These are phyloP conservation scores for Heliconius himera DNA, from an alignment of 1,140 invertebrate genomes.

Conservation along the genomic window DNA sequence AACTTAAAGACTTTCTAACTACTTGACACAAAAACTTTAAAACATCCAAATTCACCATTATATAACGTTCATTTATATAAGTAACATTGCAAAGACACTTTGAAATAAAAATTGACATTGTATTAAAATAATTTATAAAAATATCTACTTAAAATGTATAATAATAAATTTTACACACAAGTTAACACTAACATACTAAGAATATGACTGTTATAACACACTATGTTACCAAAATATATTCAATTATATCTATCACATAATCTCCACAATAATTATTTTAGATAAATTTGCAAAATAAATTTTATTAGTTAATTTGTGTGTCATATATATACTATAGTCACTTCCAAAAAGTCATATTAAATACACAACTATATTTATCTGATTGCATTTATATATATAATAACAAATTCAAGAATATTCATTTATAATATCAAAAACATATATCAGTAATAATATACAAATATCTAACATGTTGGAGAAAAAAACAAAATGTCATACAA, in stretches of 20 bases:
- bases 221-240: constrained; percentile 7
- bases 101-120: neutral
- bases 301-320: neutral
- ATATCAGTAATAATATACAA: too few relatives aligned
- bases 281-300: constrained; percentile 1
- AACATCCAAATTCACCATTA: neutral
- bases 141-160: neutral
- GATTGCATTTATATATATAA: too few relatives aligned
- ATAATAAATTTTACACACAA: constrained; percentile 10
- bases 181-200: neutral
- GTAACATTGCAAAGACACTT: neutral
- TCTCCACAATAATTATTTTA: too few relatives aligned
- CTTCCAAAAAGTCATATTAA: too few relatives aligned
- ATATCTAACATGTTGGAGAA: too few relatives aligned
- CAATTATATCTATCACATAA: neutral
- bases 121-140: neutral
- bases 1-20: neutral
- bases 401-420: too few relatives aligned
- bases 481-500: too few relatives aligned
- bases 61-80: neutral
- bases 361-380: too few relatives aligned
- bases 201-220: neutral
- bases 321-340: too few relatives aligned
- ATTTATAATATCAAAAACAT: too few relatives aligned
- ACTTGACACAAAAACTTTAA: neutral